These are phyloP conservation scores for Machaerirhynchus nigripectus DNA, from an alignment of 2,113 vertebrate species.

Conservation along the genomic window DNA sequence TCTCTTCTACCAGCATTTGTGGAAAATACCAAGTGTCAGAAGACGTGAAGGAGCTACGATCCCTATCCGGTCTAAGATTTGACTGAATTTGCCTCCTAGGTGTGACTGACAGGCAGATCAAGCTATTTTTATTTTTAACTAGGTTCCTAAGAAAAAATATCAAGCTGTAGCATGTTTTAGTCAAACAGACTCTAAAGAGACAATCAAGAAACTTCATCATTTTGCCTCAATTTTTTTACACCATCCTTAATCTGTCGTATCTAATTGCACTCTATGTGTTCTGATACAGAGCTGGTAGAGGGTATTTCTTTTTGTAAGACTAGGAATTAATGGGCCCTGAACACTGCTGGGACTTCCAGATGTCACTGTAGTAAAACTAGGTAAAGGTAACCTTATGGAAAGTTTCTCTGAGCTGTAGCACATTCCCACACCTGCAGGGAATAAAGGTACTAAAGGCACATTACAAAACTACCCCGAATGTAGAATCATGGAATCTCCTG, in stretches of 20 bases:
- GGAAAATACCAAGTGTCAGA: background rate
- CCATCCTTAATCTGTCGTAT: background rate
- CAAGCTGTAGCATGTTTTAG: background rate
- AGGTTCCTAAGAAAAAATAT: background rate
- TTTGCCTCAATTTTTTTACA: background rate
- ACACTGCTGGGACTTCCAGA: background rate
- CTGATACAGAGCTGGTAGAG: background rate
- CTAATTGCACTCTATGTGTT: background rate
- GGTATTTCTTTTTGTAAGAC: background rate
- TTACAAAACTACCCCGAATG: background rate
- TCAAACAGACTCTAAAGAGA: background rate
- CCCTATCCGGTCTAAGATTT: background rate
- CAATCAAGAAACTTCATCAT: background rate
- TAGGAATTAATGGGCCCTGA: background rate
- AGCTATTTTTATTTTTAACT: background rate
- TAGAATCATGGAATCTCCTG: background rate
- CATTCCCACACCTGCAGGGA: background rate
- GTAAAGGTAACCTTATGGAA: background rate
- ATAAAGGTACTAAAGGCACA: background rate
- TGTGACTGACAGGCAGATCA: background rate
- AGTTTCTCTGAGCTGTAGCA: background rate
- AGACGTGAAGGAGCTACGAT: background rate
- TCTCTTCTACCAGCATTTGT: background rate
- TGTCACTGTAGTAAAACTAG: background rate
- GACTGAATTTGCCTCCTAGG: background rate